A percentile compares a stretch with the other conserved stretches of the same genome.
phyloP scores from a whole-genome alignment of 2,888 invertebrate genomes.

The Octonoba sinensis region DNA sequence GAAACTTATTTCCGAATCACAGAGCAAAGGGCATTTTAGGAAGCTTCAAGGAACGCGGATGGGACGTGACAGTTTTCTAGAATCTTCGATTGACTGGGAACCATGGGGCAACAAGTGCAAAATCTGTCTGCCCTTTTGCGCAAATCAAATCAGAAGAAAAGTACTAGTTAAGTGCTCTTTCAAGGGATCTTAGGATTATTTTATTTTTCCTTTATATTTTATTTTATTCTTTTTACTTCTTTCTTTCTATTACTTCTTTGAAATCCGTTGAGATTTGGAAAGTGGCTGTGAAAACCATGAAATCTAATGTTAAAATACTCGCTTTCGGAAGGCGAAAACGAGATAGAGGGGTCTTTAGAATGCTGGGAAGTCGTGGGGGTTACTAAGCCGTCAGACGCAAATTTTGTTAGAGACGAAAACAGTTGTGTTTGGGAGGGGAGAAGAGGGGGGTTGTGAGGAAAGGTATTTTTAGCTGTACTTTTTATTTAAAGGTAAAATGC shows the following conservation, averaged over 20 bases:
- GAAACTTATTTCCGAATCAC: constrained; percentile 10
- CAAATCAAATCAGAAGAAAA: constrained; percentile 42
- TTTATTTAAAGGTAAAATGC: too few relatives aligned
- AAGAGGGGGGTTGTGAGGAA: too few relatives aligned
- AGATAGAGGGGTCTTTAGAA: neutral
- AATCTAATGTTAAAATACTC: neutral
- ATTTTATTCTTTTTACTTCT: constrained; percentile 6
- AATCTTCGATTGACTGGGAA: constrained; percentile 17
- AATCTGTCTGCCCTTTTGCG: constrained; percentile 23
- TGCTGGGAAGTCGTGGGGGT: too few relatives aligned
- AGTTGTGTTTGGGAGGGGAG: too few relatives aligned
- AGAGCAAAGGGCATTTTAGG: neutral
- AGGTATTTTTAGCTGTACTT: too few relatives aligned
- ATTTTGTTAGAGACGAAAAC: neutral
- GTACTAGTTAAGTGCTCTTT: constrained; percentile 45
- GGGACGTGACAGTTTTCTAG: neutral
- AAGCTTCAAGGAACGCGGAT: neutral
- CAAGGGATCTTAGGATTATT: constrained; percentile 31
- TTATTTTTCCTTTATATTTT: constrained; percentile 21
- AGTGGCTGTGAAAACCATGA: constrained; percentile 9
- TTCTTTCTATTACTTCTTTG: neutral
- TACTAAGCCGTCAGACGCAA: neutral
- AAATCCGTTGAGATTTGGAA: neutral
- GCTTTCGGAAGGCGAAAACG: neutral
- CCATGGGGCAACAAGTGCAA: constrained; percentile 38